Base-by-base conservation (phyloP, 2,888 invertebrate species). In the Lottia gigantea region DNA sequence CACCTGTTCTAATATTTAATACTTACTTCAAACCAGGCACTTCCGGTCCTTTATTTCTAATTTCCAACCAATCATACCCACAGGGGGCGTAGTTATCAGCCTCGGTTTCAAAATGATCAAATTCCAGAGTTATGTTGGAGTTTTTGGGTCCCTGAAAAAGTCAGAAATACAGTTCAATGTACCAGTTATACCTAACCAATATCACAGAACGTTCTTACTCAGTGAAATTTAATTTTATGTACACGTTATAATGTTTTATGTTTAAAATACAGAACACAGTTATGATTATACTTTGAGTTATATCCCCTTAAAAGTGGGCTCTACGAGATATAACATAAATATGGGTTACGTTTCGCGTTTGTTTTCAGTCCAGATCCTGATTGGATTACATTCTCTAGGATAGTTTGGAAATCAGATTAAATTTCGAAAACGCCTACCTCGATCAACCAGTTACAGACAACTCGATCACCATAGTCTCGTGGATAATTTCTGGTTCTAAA, bases 11-110 rank as follows among this genome's bases (percentile, higher is more conserved):
- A n/a, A n/a, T n/a, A n/a, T n/a, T n/a, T n/a, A n/a, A n/a, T n/a
- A 65, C 72, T 62, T 64, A 76, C 76, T 71, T 72, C 66, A 71
- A 73, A n/a, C 78, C 78, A 19, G 68, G 63, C 23, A 74, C 66
- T 40, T 77, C 73, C 14, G 76, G 70, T 19, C 78, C 76, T 46
- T 69, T 68, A 14, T 65, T 67, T 19, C 75, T 69, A 23, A 78
- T 64, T 45, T 78, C 78, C 23, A 78, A 62, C 70, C 71, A 76
- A 66, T 78, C 77, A 63, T 76, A 77, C 31, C 67, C 69, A 49
- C 79, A 79, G 7, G 73, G 73, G 55, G 66, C 68, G n/a, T 73
- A 64, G 19, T 61, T 12, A 64, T 74, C 74, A 31, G 71, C 70
- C 68, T 74, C 74, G 62, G 72, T 25, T 67, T 71, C 71, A 40